Base-by-base conservation (phyloP, 1,140 invertebrate genomes). In the Harpegnathos saltator region DNA sequence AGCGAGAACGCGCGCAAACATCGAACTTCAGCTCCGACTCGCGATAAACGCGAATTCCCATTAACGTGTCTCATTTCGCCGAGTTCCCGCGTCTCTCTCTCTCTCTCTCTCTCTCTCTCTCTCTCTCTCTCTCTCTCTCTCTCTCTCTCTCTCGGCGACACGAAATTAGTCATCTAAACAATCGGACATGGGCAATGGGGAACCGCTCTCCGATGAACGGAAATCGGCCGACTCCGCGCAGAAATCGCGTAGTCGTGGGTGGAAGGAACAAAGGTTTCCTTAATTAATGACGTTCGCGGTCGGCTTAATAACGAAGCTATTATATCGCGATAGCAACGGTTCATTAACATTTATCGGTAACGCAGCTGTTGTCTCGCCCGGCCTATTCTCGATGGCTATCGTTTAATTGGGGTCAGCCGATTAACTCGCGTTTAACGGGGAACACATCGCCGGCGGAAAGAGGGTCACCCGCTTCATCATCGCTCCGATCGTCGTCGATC, bases 291-390 rank as follows among this genome's bases (percentile, higher is more conserved):
- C 66, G 56, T 48, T 71, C 71, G n/a, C n/a, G 65, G 50, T 54
- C 74, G 68, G 72, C 85, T 44, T 87, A 87, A 86, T 86, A 87
- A 77, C 73, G 56, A 52, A n/a, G 54, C 48, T 65, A 69, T 82
- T 86, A 62, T 86, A 62, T 87, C 86, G 52, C 78, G 80, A 78
- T 78, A 69, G 22, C 84, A 86, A 44, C 72, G 85, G 85, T 87
- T 86, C 85, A 86, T 87, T 87, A 87, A 87, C 85, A 87, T 87
- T 87, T 87, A 87, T 87, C 84, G 84, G 52, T 73, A 82, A 87
- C 80, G 84, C 84, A 85, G 68, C 85, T 54, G 85, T 85, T 66
- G 85, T 87, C 84, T 83, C 85, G 84, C 63, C 84, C 22, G 29
- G 71, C 26, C 71, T 73, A 69, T 44, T 44, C 38, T 74, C 85